phyloP scores from a whole-genome alignment of 2,113 vertebrate genomes.

The Daboia siamensis region DNA sequence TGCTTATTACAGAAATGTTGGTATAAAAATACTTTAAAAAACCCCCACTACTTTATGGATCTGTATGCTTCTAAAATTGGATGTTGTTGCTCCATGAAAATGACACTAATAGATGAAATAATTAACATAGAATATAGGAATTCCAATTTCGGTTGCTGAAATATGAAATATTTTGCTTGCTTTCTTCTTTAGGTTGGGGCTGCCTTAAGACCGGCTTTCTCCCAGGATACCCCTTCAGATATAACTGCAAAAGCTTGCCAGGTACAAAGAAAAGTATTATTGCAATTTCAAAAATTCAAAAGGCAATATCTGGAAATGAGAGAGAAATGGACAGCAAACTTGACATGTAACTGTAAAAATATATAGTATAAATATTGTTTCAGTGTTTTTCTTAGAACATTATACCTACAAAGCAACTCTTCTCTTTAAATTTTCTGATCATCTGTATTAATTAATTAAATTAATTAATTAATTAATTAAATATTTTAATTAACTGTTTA shows the following conservation, averaged over 20 bases:
- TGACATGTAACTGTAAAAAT: not conserved
- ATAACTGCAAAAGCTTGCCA: slow-evolving; percentile 98
- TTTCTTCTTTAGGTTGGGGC: slow-evolving; percentile 83
- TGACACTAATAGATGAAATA: not conserved
- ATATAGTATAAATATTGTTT: not conserved
- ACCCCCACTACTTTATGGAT: not conserved
- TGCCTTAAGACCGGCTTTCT: slow-evolving; percentile 95
- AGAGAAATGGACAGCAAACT: slow-evolving; percentile 17
- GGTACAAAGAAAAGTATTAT: slow-evolving; percentile 71
- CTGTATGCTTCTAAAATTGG: slow-evolving; percentile 1
- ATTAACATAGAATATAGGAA: not conserved
- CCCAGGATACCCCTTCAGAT: slow-evolving; percentile 95
- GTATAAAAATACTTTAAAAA: not conserved
- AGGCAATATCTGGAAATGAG: slow-evolving; percentile 16
- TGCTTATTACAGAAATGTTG: not conserved
- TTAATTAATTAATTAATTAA: too few species aligned
- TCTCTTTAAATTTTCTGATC: not conserved
- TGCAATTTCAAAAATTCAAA: slow-evolving; percentile 2
- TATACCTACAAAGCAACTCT: not conserved
- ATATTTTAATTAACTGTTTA: too few species aligned
- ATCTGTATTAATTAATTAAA: too few species aligned
- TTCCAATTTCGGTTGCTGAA: not conserved
- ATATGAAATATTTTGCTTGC: not conserved
- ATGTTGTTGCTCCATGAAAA: not conserved
- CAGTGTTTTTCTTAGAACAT: not conserved